These are phyloP conservation scores for Agrotis ipsilon DNA, from an alignment of 2,888 invertebrate species.

Conservation along the genomic window DNA sequence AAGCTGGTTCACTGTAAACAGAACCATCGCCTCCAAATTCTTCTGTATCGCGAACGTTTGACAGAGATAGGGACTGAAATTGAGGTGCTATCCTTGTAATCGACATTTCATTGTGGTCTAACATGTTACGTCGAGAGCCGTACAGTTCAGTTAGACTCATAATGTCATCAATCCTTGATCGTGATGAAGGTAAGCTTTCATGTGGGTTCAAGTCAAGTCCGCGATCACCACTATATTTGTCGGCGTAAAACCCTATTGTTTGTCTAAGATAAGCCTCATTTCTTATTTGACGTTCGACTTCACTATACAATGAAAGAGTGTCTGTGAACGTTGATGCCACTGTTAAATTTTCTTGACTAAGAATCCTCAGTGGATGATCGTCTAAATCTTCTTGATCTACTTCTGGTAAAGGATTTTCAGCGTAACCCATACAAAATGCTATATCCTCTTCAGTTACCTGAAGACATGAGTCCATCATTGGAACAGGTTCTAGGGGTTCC, in stretches of 20 bases:
- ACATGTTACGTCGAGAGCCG: conserved; percentile 93
- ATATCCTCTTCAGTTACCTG: conserved; percentile 98
- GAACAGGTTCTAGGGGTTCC: conserved; percentile 95
- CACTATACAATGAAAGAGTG: conserved; percentile 92
- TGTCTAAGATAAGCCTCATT: conserved; percentile 91
- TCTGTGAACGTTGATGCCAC: conserved; percentile 97
- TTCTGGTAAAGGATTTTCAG: conserved; percentile 93
- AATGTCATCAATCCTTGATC: conserved; percentile 94
- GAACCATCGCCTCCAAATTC: conserved; percentile 94
- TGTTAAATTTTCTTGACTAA: conserved; percentile 97
- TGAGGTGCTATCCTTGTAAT: conserved; percentile 91
- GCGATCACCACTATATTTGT: conserved; percentile 85
- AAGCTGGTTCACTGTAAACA: conserved; percentile 96
- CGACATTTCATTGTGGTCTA: conserved; percentile 92
- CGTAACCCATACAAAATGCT: conserved; percentile 95
- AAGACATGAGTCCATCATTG: conserved; percentile 96
- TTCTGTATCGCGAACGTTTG: conserved; percentile 93
- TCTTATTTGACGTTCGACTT: conserved; percentile 93
- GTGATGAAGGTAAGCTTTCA: conserved; percentile 86
- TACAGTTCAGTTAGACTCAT: conserved; percentile 96
- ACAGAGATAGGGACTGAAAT: conserved; percentile 93
- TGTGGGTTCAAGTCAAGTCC: conserved; percentile 85
- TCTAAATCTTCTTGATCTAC: conserved; percentile 93
- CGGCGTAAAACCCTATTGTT: conserved; percentile 90
- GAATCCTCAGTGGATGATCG: conserved; percentile 96